Conservation (phyloP, 2,888 invertebrate genomes). For the Gandaritis pyraliata region DNA sequence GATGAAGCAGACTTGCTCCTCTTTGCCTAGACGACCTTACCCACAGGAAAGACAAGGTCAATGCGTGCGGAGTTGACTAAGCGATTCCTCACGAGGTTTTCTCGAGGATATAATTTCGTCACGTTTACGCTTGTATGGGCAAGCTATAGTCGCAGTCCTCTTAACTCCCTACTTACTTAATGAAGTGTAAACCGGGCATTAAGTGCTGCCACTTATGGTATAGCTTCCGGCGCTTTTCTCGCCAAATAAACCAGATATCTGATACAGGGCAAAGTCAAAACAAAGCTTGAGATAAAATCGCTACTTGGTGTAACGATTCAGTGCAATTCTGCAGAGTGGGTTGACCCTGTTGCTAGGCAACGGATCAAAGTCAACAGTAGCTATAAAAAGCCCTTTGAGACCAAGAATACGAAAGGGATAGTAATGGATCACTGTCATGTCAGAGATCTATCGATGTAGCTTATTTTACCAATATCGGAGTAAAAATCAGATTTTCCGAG, state of each 20-base stretch:
- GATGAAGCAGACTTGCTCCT: no score
- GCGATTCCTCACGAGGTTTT: no score
- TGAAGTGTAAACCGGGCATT: no score
- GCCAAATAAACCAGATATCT: slow-evolving; percentile 19
- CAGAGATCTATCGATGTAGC: neutral
- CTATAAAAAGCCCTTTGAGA: neutral
- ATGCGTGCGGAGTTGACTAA: no score
- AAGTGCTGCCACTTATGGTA: no score
- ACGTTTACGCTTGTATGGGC: no score
- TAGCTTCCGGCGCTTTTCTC: neutral
- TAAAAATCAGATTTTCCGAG: no score
- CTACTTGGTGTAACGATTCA: slow-evolving; percentile 9
- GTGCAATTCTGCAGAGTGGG: slow-evolving; percentile 23
- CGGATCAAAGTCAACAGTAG: slow-evolving; percentile 24
- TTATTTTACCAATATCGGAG: neutral
- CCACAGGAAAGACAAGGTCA: no score
- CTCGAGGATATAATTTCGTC: no score
- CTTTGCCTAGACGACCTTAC: no score
- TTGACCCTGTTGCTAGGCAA: slow-evolving; percentile 25
- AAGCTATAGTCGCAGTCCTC: no score
- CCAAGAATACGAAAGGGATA: neutral
- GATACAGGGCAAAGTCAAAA: slow-evolving; percentile 10
- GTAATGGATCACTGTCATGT: slow-evolving; percentile 9
- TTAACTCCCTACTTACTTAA: no score
- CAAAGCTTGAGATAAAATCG: slow-evolving; percentile 15